Evolutionary conservation across 2,888 invertebrate species (phyloP), one percentile per base, ranked within the genome.

Genomic region (Drosophila cognata): DNA sequence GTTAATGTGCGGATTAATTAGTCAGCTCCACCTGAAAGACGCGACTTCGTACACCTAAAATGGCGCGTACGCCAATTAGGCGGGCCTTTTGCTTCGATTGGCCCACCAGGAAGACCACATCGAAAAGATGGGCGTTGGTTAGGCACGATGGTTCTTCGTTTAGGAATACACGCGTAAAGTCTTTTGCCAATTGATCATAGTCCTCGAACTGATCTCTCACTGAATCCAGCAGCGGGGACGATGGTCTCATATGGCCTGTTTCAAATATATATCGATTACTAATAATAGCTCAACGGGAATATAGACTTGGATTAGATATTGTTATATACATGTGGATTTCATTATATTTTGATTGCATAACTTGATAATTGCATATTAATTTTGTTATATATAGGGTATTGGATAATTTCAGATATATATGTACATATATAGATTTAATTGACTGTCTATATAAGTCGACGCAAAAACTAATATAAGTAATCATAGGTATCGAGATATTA

Each of bases 171-270:
- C 96, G 94, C 11, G 97, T 97, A 92, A 98, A 98, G 93, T 98
- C 98, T 93, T 97, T 98, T 41, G 98, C 98, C 66, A 98, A 94
- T 92, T 98, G 97, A 93, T 98, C 98, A 94, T 98, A 98, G 93
- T 98, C 97, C 93, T 98, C 98, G 92, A 98, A 98, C 92, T 97
- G 97, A 94, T 98, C 98, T 85, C 98, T 94, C 48, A 98, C 98
- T 7, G 98, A 98, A 93, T 98, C 98, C 82, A 98, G 94, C 43
- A 98, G 94, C 0, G 98, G 98, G 28, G 98, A 98, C 1, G 98
- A 98, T 1, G 98, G 98, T 89, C 98, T 94, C 98, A 98, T 98
- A 93, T 98, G 98, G 59, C 97, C 93, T 93, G 68, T n/a, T n/a
- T 2, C 21, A 21, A 64, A 38, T n/a, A 7, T 10, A 38, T 7